phyloP scores from a whole-genome alignment of 2,113 vertebrate genomes.

The Malurus elegans region DNA sequence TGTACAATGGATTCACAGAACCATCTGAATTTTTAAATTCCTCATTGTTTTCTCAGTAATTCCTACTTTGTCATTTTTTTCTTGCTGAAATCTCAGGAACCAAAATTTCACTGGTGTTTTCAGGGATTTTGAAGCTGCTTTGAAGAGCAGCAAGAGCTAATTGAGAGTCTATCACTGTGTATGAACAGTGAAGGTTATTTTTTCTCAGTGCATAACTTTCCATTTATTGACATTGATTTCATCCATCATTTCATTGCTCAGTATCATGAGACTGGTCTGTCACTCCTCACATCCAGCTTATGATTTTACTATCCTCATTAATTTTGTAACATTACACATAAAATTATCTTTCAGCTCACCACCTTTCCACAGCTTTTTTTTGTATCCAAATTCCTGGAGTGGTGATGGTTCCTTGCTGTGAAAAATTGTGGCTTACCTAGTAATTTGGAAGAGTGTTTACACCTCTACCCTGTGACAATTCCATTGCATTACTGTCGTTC shows the following conservation, averaged over 20 bases:
- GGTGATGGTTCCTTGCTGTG: neutral
- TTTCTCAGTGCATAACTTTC: neutral
- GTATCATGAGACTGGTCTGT: neutral
- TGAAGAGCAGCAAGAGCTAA: neutral
- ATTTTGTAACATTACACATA: neutral
- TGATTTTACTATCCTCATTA: neutral
- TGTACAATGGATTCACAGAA: neutral
- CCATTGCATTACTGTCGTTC: neutral
- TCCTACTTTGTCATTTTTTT: neutral
- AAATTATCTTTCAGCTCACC: neutral
- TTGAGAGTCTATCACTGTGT: neutral
- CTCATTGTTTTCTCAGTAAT: neutral
- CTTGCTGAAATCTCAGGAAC: neutral
- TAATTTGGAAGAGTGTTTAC: neutral
- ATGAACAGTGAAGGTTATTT: neutral
- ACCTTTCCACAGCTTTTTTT: neutral
- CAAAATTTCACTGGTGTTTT: neutral
- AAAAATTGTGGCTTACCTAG: neutral
- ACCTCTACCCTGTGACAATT: neutral
- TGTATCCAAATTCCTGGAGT: neutral
- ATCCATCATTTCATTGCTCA: neutral
- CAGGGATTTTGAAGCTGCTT: neutral
- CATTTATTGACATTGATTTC: conserved; percentile 21
- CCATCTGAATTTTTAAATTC: neutral
- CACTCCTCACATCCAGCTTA: neutral